Base-by-base conservation (phyloP, 2,113 vertebrate species). In the Engraulis encrasicolus region DNA sequence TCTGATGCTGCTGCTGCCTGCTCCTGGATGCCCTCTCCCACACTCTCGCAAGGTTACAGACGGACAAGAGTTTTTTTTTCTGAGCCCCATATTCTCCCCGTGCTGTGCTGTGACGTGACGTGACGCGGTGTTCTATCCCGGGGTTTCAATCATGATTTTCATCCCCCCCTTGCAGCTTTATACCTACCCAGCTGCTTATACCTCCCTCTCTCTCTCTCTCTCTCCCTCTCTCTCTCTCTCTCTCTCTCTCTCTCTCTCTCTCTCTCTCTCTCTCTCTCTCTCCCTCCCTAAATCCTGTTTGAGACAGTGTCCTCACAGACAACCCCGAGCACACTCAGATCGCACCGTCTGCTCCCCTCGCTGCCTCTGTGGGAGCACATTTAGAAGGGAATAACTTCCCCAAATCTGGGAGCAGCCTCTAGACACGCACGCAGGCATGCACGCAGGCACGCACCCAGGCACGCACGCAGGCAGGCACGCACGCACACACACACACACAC, bases 21-120 rank as follows among this genome's bases (percentile, higher is more conserved):
- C 66, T 74, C 27, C 66, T 4, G 1, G 34, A 34, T 74, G 66
- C 66, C 66, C 66, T 34, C 66, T 31, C 34, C 66, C 66, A 74
- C 27, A 74, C 58, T 5, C 52, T 23, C 31, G 45, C 80, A 52
- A 82, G 80, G 74, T 81, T 78, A 52, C 54, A 27, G 50, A 45
- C 19, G 38, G 9, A 27, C 9, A n/a, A 74, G 66, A 74, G 23
- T 74, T 74, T 74, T 45, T 45, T 74, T 74, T 74, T 45, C 9
- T 5, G 40, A 45, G 18, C 19, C 49, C 37, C 37, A 79, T n/a
- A n/a, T 77, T 81, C 9, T 66, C 58, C 58, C n/a, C n/a, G n/a
- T n/a, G n/a, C n/a, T n/a, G n/a, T n/a, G n/a, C n/a, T n/a, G n/a
- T n/a, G n/a, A n/a, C n/a, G n/a, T n/a, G n/a, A n/a, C n/a, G n/a